Evolutionary conservation across 2,113 vertebrate genomes (phyloP), one percentile per base, ranked within the genome.

Genomic region (Crotalus viridis): DNA sequence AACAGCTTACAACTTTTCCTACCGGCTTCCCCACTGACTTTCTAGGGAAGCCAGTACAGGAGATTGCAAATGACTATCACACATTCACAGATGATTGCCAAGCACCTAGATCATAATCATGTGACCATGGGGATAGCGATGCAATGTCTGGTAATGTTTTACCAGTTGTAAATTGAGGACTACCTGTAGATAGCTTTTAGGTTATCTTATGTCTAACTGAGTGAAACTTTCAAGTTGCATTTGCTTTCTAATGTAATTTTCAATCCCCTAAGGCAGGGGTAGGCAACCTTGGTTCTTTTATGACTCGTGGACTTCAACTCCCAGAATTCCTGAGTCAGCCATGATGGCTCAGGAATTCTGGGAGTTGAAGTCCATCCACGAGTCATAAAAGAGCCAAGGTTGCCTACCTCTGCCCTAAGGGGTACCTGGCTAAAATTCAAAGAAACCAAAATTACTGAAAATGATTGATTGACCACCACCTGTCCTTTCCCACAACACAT

Each of bases 401-500:
- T 46, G 46, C 46, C 46, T 46, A 46, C 46, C 46, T 4, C 46
- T 46, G 46, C 5, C n/a, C 48, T 89, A 85, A 10, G 85, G 26
- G 19, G 28, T 85, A 52, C 17, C 64, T 85, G 85, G 46, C 28
- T 87, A 48, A 10, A 89, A 92, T 21, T 89, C 39, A 85, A 59
- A 92, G 81, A 57, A 89, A 91, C 43, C 4, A 85, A 81, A 56
- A 0, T 85, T 85, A 51, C 19, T 21, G 0, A 56, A 94, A 26
- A 6, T 17, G 85, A 64, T 33, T 1, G 4, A 33, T 12, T 12
- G 28, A 22, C 52, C 87, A 6, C 5, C 0, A 26, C 85, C 93
- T 92, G 93, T 94, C 85, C 52, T 90, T 90, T 92, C 92, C 91
- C 91, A 92, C 88, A 92, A 46, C 19, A 39, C 12, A 88, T 5